phyloP scores from a whole-genome alignment of 2,113 vertebrate species.

The Salvelinus alpinus region DNA sequence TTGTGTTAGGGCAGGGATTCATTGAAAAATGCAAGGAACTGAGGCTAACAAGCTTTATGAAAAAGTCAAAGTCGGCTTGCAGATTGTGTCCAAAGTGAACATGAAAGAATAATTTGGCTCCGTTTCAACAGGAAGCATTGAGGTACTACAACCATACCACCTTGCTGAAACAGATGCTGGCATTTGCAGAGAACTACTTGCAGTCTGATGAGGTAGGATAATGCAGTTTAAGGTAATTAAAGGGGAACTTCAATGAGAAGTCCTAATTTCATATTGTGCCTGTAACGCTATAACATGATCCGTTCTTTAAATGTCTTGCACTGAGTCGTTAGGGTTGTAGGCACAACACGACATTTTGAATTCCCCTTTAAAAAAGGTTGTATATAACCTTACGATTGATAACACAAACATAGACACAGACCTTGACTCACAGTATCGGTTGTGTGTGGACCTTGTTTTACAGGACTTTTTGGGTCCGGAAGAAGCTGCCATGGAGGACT shows the following conservation, averaged over 20 bases:
- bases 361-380: neutral
- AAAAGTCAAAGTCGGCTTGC: too few species aligned
- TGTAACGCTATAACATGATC: too few species aligned
- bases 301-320: too few species aligned
- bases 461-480: constrained; percentile 54
- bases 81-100: too few species aligned
- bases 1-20: too few species aligned
- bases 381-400: neutral
- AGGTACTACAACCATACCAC: constrained; percentile 75
- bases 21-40: too few species aligned
- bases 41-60: too few species aligned
- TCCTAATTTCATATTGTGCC: too few species aligned
- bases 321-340: too few species aligned
- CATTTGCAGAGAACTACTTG: constrained; percentile 72
- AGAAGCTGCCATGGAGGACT: constrained; percentile 29
- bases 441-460: neutral
- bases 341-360: too few species aligned
- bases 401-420: neutral
- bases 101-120: neutral
- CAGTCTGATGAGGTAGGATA: constrained; percentile 76
- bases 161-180: constrained; percentile 76
- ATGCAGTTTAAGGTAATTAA: neutral
- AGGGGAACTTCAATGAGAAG: too few species aligned
- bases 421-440: neutral
- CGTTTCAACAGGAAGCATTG: constrained; percentile 75